Base-by-base conservation (phyloP, 2,113 vertebrate genomes). In the Erpornis zantholeuca region DNA sequence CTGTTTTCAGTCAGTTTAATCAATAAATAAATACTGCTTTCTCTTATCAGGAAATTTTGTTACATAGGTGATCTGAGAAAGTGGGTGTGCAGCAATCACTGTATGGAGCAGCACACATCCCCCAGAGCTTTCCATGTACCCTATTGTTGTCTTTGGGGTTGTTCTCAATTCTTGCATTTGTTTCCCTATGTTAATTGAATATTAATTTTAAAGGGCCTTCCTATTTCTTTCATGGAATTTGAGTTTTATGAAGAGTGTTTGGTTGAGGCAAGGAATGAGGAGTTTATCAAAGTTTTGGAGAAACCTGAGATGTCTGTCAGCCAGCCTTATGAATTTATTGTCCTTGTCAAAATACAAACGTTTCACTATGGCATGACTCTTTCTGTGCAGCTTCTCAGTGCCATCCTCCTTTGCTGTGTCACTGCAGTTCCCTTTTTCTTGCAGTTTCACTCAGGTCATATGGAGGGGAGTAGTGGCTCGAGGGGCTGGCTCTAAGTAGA, bases 401-500 rank as follows among this genome's bases (percentile, higher is more conserved):
- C 16, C 17, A 45, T 29, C 14, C 47, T 63, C 11, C 52, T 63
- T 35, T 54, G 44, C 33, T 9, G 0, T 45, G 15, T 75, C 54
- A 33, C 35, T 71, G 29, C 29, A 54, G 13, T 53, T 82, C 22
- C 12, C 20, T 73, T 57, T 86, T 73, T 36, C 49, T 68, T 50
- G 18, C 10, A 3, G 12, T 69, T 82, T 63, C 57, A 11, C 17
- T 22, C 42, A 45, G 66, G 31, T 66, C 40, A 3, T 72, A 3
- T 3, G 11, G 28, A n/a, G 50, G 11, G 28, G 4, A 82, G n/a
- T 2, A 25, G n/a, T 78, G 52, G 18, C 52, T 77, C 0, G 0
- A 35, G 40, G 24, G 60, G 16, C 70, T 81, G 63, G 28, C 65
- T 9, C 8, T 15, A n/a, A 53, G 61, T 0, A 4, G 59, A 50